Base-by-base conservation (phyloP, 2,888 invertebrate species). In the Drosophila buzzatii region DNA sequence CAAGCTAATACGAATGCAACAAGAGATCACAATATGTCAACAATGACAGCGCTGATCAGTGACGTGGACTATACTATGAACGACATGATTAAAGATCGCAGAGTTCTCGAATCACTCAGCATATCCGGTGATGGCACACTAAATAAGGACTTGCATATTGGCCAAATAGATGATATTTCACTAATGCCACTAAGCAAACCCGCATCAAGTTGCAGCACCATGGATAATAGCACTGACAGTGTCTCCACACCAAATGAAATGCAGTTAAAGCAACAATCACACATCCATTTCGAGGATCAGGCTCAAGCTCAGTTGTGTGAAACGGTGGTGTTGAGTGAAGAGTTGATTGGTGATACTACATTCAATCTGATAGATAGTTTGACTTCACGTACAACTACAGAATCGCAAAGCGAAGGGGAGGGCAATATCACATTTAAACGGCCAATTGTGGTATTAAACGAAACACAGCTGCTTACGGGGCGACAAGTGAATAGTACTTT, bases 171-270 rank as follows among this genome's bases (percentile, higher is more conserved):
- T 78, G 92, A 92, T 61, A 92, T 92, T 65, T 92, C 92, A 7
- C 66, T 91, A 67, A 89, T 90, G 23, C 74, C 70, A 20, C 68
- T 91, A 7, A 92, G 92, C 65, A 92, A 92, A 82, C 92, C 92
- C 0, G 91, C 92, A 16, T 92, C 92, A 3, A 90, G 90, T 9
- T 92, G 91, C 68, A 93, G 92, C 76, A 93, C 92, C 56, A 92
- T 93, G 92, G 90, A 92, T 51, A 93, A 92, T 76, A 92, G 92
- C 52, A 92, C 92, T 3, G 92, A 92, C 47, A 92, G 92, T 59
- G 87, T 58, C 70, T 85, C 75, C 62, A 82, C 67, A 20, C 72
- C 79, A n/a, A 70, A 63, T 41, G 78, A 78, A 16, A 16, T 45
- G 12, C 67, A 68, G 6, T 20, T 35, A 31, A 58, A 37, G 18